Conservation (phyloP, 2,888 invertebrate genomes). For the Limnephilus auricula region DNA sequence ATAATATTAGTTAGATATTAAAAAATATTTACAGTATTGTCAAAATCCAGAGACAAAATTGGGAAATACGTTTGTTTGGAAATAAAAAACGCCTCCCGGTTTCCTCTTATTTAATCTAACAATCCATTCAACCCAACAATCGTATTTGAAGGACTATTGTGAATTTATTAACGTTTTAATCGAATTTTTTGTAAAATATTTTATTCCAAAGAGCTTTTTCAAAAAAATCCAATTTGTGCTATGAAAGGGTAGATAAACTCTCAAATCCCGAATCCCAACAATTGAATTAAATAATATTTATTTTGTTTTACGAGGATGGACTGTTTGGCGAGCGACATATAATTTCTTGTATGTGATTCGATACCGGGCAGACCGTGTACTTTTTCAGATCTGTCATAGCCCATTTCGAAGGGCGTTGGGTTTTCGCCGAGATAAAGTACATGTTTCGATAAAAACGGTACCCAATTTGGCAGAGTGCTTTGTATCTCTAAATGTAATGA, state of each 20-base stretch:
- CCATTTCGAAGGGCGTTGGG: conserved; percentile 21
- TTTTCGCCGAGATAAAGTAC: conserved; percentile 49
- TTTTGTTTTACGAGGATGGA: conserved; percentile 8
- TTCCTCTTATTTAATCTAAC: not conserved
- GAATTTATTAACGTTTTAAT: not conserved
- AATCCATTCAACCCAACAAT: not conserved
- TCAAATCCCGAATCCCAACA: not conserved
- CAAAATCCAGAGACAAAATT: no score
- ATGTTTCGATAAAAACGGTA: conserved; percentile 60
- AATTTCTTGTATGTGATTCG: conserved; percentile 14
- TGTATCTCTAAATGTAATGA: conserved; percentile 51
- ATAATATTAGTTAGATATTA: no score
- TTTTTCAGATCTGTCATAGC: conserved; percentile 18
- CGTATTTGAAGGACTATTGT: not conserved
- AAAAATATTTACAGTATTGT: no score
- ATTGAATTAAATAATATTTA: not conserved
- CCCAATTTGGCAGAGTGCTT: conserved; percentile 63
- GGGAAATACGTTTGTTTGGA: no score
- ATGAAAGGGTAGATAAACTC: not conserved
- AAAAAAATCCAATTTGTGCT: conserved; percentile 34
- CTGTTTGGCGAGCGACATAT: not conserved
- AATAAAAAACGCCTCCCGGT: no score
- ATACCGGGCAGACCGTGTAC: not conserved
- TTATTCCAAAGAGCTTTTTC: not conserved
- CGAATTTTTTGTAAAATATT: not conserved